Percentiles rank a stretch among this genome's conserved stretches.
Conservation (phyloP, 2,888 invertebrate species). For the Euclidia mi region DNA sequence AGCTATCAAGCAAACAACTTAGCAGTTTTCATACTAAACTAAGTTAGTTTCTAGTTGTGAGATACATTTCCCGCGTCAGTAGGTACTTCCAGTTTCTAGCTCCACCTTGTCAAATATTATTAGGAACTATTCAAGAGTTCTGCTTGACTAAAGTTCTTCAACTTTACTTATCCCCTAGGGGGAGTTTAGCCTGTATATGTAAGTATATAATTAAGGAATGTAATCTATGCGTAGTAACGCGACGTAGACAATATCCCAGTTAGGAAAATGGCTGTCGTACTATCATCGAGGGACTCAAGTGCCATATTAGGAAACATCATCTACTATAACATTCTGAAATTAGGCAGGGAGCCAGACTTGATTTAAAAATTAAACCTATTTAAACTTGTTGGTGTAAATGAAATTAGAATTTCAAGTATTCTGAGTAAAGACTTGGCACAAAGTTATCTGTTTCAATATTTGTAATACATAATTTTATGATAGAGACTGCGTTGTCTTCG, state of each 20-base stretch:
- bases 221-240: conserved; percentile 18
- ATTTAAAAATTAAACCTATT: no score
- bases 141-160: conserved; percentile 12
- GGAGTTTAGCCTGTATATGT: conserved; percentile 19
- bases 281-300: conserved; percentile 47
- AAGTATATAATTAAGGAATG: conserved; percentile 42
- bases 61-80: not conserved
- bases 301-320: conserved; percentile 49
- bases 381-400: no score
- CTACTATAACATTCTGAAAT: conserved; percentile 20
- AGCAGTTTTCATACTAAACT: no score
- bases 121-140: conserved; percentile 13
- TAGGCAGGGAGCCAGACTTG: conserved; percentile 29
- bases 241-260: conserved; percentile 34
- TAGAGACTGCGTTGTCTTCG: no score
- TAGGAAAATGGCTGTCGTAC: conserved; percentile 40
- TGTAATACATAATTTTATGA: no score
- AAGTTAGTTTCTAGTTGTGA: no score
- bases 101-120: no score
- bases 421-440: no score
- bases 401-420: no score
- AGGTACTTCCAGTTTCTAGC: not conserved
- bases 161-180: conserved; percentile 10
- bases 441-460: no score
- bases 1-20: no score